Percentiles rank a stretch among this genome's conserved stretches.
These are phyloP conservation scores for Bombyx mori DNA, from an alignment of 1,140 invertebrate species.

Conservation along the genomic window DNA sequence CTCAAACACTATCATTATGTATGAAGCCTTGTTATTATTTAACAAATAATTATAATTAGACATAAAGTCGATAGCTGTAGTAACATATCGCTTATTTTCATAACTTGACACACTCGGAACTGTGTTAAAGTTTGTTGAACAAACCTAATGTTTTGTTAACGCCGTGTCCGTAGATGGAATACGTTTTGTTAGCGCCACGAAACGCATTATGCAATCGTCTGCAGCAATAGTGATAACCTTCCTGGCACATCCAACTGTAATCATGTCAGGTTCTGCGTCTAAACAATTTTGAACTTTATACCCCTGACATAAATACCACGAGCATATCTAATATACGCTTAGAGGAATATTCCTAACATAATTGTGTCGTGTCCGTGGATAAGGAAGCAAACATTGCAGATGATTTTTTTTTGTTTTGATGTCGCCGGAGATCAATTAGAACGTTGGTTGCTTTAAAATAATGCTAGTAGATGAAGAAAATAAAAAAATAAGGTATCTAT, in stretches of 20 bases:
- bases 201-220: conserved; percentile 18
- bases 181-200: conserved; percentile 5
- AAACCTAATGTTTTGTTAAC: background rate
- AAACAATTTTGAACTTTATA: conserved; percentile 11
- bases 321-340: conserved; percentile 2
- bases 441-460: too few species aligned
- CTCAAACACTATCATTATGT: too few species aligned
- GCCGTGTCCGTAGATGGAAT: background rate
- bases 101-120: background rate
- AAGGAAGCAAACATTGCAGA: too few species aligned
- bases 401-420: too few species aligned
- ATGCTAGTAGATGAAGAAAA: too few species aligned
- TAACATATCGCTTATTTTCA: too few species aligned
- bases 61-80: too few species aligned
- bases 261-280: conserved; percentile 1
- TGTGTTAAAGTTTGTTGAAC: conserved; percentile 1
- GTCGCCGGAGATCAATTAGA: too few species aligned
- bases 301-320: conserved; percentile 5
- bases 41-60: too few species aligned
- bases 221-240: conserved; percentile 11
- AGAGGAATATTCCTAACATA: conserved; percentile 9
- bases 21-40: too few species aligned
- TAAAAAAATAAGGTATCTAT: too few species aligned
- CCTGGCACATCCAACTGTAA: conserved; percentile 5
- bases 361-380: too few species aligned